Evolutionary conservation across 2,113 vertebrate species (phyloP).

Genomic region (Cisticola juncidis): DNA sequence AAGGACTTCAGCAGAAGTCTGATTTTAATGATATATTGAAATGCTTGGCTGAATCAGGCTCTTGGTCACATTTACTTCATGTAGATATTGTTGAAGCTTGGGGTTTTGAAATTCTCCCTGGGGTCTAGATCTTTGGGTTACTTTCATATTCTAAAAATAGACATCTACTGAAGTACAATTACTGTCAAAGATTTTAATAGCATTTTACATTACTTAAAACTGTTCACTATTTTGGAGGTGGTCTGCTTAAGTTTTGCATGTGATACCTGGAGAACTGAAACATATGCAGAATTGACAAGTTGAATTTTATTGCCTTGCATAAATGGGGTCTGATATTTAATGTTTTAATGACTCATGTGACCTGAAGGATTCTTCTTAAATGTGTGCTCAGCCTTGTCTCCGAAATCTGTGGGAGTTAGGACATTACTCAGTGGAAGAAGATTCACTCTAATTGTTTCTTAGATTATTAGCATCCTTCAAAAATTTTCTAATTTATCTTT

Average conservation of each 20-base stretch:
- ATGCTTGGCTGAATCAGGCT: not conserved
- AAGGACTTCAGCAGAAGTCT: not conserved
- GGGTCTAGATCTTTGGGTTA: not conserved
- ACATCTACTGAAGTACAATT: not conserved
- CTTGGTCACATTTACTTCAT: not conserved
- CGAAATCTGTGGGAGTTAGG: not conserved
- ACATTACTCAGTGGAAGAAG: not conserved
- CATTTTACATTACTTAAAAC: not conserved
- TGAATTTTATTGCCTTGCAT: not conserved
- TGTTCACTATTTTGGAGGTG: not conserved
- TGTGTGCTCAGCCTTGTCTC: not conserved
- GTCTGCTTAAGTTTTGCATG: not conserved
- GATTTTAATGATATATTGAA: constrained; percentile 17
- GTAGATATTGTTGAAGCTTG: not conserved
- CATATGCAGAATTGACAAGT: not conserved
- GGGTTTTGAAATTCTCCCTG: not conserved
- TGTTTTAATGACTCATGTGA: not conserved
- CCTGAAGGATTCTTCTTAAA: not conserved
- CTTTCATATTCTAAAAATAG: not conserved
- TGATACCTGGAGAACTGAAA: not conserved
- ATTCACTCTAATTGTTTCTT: not conserved
- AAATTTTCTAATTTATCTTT: not conserved
- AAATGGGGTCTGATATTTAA: not conserved
- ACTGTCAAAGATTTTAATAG: not conserved
- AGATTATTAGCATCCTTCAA: not conserved